Percentiles rank a stretch among this genome's conserved stretches.
These are phyloP conservation scores for Xyrauchen texanus DNA, from an alignment of 2,113 vertebrate genomes.

Conservation along the genomic window DNA sequence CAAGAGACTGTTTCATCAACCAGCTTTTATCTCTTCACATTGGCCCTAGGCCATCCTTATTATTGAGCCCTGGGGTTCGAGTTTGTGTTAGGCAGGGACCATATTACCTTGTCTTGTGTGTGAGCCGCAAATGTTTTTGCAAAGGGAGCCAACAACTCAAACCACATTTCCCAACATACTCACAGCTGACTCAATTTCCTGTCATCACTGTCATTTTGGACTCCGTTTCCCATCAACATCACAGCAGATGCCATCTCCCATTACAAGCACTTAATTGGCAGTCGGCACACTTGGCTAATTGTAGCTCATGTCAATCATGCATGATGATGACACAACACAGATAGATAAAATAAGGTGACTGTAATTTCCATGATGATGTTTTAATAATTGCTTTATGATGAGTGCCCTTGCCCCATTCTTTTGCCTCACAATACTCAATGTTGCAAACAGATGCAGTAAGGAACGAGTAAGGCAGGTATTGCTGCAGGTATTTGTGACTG, in stretches of 20 bases:
- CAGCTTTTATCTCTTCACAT: too few species aligned
- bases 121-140: background rate
- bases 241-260: conserved; percentile 52
- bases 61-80: background rate
- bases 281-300: conserved; percentile 49
- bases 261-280: conserved; percentile 48
- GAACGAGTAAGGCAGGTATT: conserved; percentile 6
- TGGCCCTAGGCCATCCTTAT: too few species aligned
- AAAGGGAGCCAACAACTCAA: background rate
- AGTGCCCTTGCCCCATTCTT: conserved; percentile 2
- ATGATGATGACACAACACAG: conserved; percentile 50
- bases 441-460: background rate
- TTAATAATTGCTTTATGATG: conserved; percentile 31
- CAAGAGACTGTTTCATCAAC: too few species aligned
- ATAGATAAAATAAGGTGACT: conserved; percentile 64
- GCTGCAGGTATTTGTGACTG: conserved; percentile 38
- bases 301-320: conserved; percentile 50
- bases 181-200: conserved; percentile 42
- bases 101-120: background rate
- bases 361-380: conserved; percentile 61
- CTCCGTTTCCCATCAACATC: conserved; percentile 47
- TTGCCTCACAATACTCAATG: background rate
- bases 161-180: conserved; percentile 32
- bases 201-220: conserved; percentile 40
- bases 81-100: background rate